phyloP scores from a whole-genome alignment of 2,797 vertebrate species.

The Takifugu rubripes region DNA sequence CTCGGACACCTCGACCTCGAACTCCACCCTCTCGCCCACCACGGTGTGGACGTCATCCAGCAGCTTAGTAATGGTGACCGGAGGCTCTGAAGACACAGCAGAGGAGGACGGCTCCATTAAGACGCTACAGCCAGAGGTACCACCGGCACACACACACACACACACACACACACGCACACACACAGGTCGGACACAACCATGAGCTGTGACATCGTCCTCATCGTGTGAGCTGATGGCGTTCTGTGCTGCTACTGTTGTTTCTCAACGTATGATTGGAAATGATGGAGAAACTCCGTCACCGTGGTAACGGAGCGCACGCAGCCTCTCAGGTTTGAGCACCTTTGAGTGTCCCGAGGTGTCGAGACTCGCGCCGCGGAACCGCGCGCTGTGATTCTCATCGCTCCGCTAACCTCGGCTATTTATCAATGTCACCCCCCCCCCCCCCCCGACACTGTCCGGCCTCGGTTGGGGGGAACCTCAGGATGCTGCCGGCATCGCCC shows the following conservation, averaged over 20 bases:
- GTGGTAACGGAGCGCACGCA: constrained; percentile 5
- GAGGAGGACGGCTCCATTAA: not conserved
- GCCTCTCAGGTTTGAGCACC: constrained; percentile 27
- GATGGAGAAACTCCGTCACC: too few species aligned
- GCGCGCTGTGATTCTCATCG: constrained; percentile 41
- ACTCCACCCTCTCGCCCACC: constrained; percentile 86
- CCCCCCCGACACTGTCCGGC: not conserved
- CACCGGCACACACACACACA: too few species aligned
- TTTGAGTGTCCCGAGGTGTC: constrained; percentile 41
- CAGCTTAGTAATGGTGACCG: constrained; percentile 79
- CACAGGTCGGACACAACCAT: not conserved
- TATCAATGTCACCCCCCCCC: constrained; percentile 54
- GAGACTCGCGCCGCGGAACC: constrained; percentile 47
- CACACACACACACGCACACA: too few species aligned
- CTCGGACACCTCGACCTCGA: constrained; percentile 88
- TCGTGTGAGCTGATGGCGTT: too few species aligned
- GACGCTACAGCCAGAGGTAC: not conserved
- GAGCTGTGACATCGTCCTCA: too few species aligned
- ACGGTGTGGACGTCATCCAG: constrained; percentile 87
- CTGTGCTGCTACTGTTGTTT: too few species aligned
- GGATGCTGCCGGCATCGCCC: constrained; percentile 18
- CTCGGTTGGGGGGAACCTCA: constrained; percentile 21
- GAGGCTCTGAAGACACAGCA: constrained; percentile 73
- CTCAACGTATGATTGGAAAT: too few species aligned
- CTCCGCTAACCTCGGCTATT: constrained; percentile 46